Conservation (phyloP, 2,888 invertebrate species). For the Synergus umbraculus region DNA sequence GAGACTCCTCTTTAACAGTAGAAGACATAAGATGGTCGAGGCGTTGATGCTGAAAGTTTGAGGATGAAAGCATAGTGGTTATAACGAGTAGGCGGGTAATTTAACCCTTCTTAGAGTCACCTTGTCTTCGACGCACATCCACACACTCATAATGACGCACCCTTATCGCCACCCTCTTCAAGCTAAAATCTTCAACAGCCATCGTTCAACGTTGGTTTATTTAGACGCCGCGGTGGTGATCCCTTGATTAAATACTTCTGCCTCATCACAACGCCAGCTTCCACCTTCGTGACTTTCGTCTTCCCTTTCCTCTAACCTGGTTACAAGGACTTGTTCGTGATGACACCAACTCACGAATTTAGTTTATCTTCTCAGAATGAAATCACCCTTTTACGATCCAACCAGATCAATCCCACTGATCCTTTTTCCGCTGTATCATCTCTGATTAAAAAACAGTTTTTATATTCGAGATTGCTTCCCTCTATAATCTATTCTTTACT, state of each 20-base stretch:
- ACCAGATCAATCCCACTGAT: too few relatives aligned
- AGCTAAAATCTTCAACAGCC: conserved; percentile 68
- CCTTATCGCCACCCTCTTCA: conserved; percentile 64
- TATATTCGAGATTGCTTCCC: too few relatives aligned
- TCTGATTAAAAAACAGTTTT: too few relatives aligned
- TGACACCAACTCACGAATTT: not conserved
- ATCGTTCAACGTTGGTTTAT: conserved; percentile 72
- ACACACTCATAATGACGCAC: conserved; percentile 45
- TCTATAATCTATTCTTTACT: too few relatives aligned
- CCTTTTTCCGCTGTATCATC: too few relatives aligned
- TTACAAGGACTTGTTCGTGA: not conserved
- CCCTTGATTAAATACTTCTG: conserved; percentile 73
- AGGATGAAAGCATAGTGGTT: conserved; percentile 54
- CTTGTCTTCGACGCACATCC: conserved; percentile 63
- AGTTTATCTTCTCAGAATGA: not conserved
- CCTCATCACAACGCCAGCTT: conserved; percentile 50
- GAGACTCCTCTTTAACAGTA: not conserved
- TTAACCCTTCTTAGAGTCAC: conserved; percentile 70
- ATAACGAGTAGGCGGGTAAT: conserved; percentile 69
- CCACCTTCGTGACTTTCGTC: conserved; percentile 8
- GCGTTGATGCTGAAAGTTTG: conserved; percentile 20
- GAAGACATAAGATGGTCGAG: not conserved
- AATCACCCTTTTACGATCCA: too few relatives aligned
- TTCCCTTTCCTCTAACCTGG: conserved; percentile 9
- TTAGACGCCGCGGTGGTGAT: conserved; percentile 68